Conservation (phyloP, 2,113 vertebrate species). For the Acinonyx jubatus region DNA sequence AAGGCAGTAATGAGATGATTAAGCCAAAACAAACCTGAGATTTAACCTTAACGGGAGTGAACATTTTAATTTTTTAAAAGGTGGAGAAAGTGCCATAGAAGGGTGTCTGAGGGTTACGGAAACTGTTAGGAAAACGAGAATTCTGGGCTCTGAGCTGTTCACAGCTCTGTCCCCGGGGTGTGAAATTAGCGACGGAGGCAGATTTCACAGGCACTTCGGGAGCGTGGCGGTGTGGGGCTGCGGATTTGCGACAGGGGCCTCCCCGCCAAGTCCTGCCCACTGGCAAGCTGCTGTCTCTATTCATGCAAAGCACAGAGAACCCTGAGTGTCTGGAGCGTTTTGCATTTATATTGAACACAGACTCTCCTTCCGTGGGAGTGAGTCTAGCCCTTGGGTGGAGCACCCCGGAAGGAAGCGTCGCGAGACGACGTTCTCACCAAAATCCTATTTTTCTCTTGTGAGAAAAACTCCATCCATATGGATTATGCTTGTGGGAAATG, state of each 20-base stretch:
- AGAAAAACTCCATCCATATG: neutral
- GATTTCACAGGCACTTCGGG: slow-evolving; percentile 80
- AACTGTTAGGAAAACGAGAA: slow-evolving; percentile 74
- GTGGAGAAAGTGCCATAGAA: slow-evolving; percentile 18
- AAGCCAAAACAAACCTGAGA: neutral
- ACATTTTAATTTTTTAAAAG: slow-evolving; percentile 59
- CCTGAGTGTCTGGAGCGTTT: slow-evolving; percentile 55
- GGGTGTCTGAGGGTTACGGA: slow-evolving; percentile 62
- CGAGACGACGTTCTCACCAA: neutral
- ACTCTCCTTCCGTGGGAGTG: neutral
- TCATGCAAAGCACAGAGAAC: slow-evolving; percentile 74
- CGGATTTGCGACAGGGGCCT: slow-evolving; percentile 53
- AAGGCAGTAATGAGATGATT: slow-evolving; percentile 45
- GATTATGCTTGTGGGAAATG: neutral
- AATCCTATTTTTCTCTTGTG: slow-evolving; percentile 3
- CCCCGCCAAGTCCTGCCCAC: slow-evolving; percentile 75
- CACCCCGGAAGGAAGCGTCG: neutral
- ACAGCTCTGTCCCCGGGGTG: slow-evolving; percentile 67
- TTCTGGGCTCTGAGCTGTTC: slow-evolving; percentile 61
- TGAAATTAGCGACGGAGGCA: slow-evolving; percentile 63
- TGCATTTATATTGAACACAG: slow-evolving; percentile 49
- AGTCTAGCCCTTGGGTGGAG: slow-evolving; percentile 67
- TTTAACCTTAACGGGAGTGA: slow-evolving; percentile 47
- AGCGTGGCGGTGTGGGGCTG: slow-evolving; percentile 31
- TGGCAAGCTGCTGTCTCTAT: slow-evolving; percentile 70